Base-by-base conservation (phyloP, 2,113 vertebrate genomes). In the Girardinichthys multiradiatus region DNA sequence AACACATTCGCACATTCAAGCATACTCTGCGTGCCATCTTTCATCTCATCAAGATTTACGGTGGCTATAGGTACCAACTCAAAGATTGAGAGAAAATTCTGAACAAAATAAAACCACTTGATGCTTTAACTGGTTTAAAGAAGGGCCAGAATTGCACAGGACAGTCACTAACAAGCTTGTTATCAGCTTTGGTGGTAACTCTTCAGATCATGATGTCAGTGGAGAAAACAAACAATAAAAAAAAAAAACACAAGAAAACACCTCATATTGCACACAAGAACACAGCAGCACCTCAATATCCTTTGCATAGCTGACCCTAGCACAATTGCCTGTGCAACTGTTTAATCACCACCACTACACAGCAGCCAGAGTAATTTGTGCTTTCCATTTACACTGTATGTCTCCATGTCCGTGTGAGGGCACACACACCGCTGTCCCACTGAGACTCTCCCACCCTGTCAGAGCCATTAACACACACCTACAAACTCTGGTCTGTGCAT, bases 331-430 rank as follows among this genome's bases (percentile, higher is more conserved):
- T 90, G 92, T 87, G 86, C 93, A 93, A 94, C 92, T 92, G 87
- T 91, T 92, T 93, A 90, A 94, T 93, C 92, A 87, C 87, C 90
- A 76, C 90, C 88, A 92, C 93, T 91, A 92, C 87, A 91, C 81
- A 33, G 63, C 88, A 89, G 90, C 89, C 81, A 84, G 84, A 81
- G 87, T 89, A 91, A 92, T 92, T 90, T 87, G 77, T 88, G 83
- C 89, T 91, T 89, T 90, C 82, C 75, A 62, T 85, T 51, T 70
- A 30, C 57, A 27, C 48, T 67, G 77, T 58, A 61, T 61, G 67
- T 10, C 48, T 54, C 8, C 3, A 21, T 78, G 66, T 77, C 27
- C 8, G 39, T 67, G 58, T 42, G 45, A 54, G 19, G 5, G 14
- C 61, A 68, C 72, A 30, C 68, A 73, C 31, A 31, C 57, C 48